Evolutionary conservation across 2,888 invertebrate genomes (phyloP).

Genomic region (Harmothoe impar): DNA sequence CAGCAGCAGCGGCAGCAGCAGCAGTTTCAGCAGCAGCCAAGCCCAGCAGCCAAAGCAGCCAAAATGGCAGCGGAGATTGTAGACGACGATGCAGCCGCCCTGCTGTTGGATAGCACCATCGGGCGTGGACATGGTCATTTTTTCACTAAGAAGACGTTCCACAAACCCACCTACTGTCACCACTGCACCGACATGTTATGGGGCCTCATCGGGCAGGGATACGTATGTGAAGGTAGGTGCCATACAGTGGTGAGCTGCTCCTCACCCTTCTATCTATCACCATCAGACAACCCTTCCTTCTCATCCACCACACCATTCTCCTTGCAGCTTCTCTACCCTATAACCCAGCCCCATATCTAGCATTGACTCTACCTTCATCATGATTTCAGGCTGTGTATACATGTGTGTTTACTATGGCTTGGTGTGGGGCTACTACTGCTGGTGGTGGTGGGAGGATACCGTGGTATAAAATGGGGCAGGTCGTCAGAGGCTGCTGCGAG

Average conservation of each 20-base stretch:
- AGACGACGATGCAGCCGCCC: constrained; percentile 18
- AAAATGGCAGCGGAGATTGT: constrained; percentile 51
- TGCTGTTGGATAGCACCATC: not conserved
- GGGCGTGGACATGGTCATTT: constrained; percentile 90
- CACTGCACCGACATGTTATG: constrained; percentile 99
- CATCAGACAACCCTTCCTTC: not conserved
- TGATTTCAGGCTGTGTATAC: not conserved
- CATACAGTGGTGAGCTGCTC: not conserved
- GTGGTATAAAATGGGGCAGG: not conserved
- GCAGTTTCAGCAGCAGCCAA: not conserved
- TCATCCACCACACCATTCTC: not conserved
- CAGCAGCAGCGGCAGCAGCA: not conserved
- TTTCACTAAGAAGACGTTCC: constrained; percentile 99
- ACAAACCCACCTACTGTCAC: constrained; percentile 99
- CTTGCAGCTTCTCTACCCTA: not conserved
- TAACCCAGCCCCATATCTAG: not conserved
- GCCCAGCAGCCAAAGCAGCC: not conserved
- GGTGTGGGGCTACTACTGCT: not conserved
- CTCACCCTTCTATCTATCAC: not conserved
- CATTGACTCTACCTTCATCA: no score
- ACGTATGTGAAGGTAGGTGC: constrained; percentile 88
- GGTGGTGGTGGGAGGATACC: not conserved
- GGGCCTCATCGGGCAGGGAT: constrained; percentile 99
- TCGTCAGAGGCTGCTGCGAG: not conserved
- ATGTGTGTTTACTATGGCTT: not conserved